A percentile compares a stretch with the other conserved stretches of the same genome.
phyloP scores from a whole-genome alignment of 2,113 vertebrate species.

The Barbus barbus region DNA sequence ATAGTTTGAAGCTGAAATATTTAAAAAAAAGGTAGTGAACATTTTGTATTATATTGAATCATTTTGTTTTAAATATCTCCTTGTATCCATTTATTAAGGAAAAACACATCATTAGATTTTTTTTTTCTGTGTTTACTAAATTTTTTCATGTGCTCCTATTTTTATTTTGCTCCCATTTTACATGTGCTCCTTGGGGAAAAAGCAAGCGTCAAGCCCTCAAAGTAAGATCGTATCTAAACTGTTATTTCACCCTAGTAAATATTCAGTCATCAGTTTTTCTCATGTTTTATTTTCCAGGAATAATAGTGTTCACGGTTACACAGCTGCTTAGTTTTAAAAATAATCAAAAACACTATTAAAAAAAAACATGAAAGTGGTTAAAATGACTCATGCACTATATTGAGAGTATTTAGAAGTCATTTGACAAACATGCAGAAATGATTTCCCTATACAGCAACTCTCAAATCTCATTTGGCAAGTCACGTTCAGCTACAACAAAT shows the following conservation, averaged over 20 bases:
- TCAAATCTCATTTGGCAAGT: neutral
- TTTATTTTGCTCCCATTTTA: neutral
- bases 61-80: neutral
- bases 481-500: neutral
- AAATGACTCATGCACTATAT: neutral
- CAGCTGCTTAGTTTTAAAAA: neutral
- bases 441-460: neutral
- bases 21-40: neutral
- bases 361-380: neutral
- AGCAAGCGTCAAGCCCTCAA: neutral
- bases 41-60: too few species aligned
- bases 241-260: neutral
- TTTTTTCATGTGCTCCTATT: neutral
- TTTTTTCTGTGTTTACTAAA: neutral
- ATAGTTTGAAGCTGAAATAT: neutral
- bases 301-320: neutral
- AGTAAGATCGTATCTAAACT: neutral
- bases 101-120: neutral
- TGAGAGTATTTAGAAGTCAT: neutral
- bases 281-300: neutral
- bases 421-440: neutral
- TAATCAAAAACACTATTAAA: neutral
- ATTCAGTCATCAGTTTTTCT: neutral
- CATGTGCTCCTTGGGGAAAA: neutral
- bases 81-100: neutral